Evolutionary conservation across 2,888 invertebrate genomes (phyloP).

Genomic region (Heteromyza rotundicornis): DNA sequence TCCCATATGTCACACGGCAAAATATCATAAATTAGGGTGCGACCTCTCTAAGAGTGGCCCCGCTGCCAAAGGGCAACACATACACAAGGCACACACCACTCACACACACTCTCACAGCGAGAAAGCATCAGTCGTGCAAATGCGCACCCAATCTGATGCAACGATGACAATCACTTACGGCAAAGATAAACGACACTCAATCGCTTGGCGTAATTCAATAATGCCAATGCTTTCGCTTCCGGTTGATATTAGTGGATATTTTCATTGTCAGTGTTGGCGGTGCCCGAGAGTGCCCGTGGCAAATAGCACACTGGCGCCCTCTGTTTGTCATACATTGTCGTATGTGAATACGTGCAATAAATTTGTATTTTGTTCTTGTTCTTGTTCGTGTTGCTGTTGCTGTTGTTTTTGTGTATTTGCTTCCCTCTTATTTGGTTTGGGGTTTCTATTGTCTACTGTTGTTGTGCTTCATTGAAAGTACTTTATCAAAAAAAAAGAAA

Average conservation of each 20-base stretch:
- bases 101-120: too few relatives aligned
- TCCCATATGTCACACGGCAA: conserved; percentile 8
- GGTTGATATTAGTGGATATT: not conserved
- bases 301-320: too few relatives aligned
- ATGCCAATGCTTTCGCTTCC: not conserved
- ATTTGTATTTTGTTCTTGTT: not conserved
- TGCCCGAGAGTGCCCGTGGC: too few relatives aligned
- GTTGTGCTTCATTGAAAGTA: not conserved
- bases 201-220: conserved; percentile 12
- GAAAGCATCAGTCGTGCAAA: too few relatives aligned
- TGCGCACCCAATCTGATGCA: not conserved
- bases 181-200: conserved; percentile 17
- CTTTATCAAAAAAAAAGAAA: not conserved
- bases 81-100: too few relatives aligned
- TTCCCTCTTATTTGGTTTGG: not conserved
- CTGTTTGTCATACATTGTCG: not conserved
- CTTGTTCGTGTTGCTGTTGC: not conserved
- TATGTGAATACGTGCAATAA: conserved; percentile 2
- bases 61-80: conserved; percentile 18
- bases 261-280: not conserved
- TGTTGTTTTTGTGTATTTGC: not conserved
- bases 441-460: not conserved
- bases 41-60: not conserved
- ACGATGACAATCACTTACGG: conserved; percentile 14
- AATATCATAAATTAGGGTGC: conserved; percentile 18